Evolutionary conservation across 1,140 invertebrate genomes (phyloP), one percentile per base, ranked within the genome.

Genomic region (Drosophila yakuba): DNA sequence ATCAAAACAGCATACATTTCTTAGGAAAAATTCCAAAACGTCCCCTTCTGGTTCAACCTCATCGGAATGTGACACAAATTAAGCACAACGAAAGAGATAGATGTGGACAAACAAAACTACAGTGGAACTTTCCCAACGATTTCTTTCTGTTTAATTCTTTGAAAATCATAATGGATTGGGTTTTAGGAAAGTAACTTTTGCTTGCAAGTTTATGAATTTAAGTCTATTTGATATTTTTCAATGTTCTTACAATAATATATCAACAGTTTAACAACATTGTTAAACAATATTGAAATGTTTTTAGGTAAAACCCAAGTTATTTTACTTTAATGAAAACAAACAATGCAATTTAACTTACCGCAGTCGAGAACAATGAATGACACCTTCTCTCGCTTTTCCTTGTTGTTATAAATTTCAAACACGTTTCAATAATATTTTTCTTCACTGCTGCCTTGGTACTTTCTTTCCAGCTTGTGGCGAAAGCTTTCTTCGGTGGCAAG

Each of bases 1-100:
- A 66, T 51, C 36, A 69, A 71, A 71, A 68, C 67, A 71, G 67
- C 67, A 71, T 71, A 71, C 55, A 71, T 71, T 71, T 71, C 63
- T 48, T 56, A 44, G 51, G 48, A 57, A 71, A 67, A 71, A 69
- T 71, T 68, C 43, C 43, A 20, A 28, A 68, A 48, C 36, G 63
- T 56, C 41, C 14, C 38, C 62, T 23, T 61, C 14, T 35, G 15
- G 41, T 66, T 43, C 17, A 45, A 44, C 32, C 41, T 36, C 61
- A 14, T 32, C 47, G 61, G 66, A 69, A 69, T 69, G 62, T 56
- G 50, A 48, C 67, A 69, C 67, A 69, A 69, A 71, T 71, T 68
- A 71, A 71, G 63, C 50, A 69, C 17, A 56, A 62, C 25, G 32
- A 47, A 41, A 32, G 25, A 56, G 11, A 57, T 56, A 41, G 14